A percentile compares a stretch with the other conserved stretches of the same genome.
These are phyloP conservation scores for Cylindroiulus punctatus DNA, from an alignment of 2,888 invertebrate species.

Conservation along the genomic window DNA sequence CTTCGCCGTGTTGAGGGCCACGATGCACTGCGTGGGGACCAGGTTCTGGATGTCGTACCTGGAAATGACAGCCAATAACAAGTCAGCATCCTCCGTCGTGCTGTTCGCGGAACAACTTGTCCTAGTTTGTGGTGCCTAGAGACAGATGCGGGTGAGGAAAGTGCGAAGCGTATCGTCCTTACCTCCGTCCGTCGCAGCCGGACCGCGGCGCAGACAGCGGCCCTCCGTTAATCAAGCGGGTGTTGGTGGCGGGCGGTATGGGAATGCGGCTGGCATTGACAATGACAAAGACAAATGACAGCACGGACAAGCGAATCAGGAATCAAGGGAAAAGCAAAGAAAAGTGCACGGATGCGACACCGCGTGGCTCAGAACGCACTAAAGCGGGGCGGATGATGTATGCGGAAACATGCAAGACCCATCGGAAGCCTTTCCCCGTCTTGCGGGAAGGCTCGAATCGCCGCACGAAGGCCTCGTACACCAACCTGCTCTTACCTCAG, in stretches of 20 bases:
- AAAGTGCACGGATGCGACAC: too few relatives aligned
- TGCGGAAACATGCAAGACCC: too few relatives aligned
- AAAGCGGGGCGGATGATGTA: too few relatives aligned
- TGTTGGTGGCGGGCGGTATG: constrained; percentile 44
- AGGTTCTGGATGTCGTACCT: constrained; percentile 57
- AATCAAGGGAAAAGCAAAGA: too few relatives aligned
- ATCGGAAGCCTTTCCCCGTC: too few relatives aligned
- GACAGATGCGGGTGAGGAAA: too few relatives aligned
- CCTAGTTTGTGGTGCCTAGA: background rate
- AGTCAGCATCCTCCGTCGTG: background rate
- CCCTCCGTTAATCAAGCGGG: background rate
- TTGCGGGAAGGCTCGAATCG: too few relatives aligned
- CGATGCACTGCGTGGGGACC: constrained; percentile 66
- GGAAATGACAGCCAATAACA: background rate
- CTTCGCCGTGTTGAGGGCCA: constrained; percentile 71
- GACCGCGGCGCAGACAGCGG: background rate
- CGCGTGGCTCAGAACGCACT: too few relatives aligned
- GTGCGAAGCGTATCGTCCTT: background rate
- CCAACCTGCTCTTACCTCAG: constrained; percentile 48
- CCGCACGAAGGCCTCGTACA: too few relatives aligned
- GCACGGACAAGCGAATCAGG: background rate
- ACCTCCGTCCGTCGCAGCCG: constrained; percentile 49
- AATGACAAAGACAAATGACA: constrained; percentile 6
- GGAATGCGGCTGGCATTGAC: constrained; percentile 47
- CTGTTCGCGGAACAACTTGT: background rate